A percentile compares a stretch with the other conserved stretches of the same genome.
These are phyloP conservation scores for Syngnathus acus DNA, from an alignment of 2,797 vertebrate genomes.

Conservation along the genomic window DNA sequence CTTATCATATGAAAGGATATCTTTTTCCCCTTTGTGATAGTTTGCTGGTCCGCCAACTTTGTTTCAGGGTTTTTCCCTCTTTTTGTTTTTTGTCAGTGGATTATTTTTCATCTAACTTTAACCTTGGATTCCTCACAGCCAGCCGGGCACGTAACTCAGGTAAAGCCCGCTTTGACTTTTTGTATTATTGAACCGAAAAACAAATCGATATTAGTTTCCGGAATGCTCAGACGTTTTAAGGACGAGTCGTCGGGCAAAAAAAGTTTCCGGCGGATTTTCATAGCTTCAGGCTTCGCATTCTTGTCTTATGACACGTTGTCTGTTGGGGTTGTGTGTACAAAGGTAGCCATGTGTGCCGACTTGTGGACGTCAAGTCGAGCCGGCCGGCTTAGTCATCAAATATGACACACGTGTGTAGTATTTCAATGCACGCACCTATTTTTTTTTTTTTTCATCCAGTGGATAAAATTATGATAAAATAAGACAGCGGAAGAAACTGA, in stretches of 20 bases:
- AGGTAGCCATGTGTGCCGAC: conserved; percentile 31
- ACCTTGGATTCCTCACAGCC: conserved; percentile 71
- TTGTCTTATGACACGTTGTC: conserved; percentile 25
- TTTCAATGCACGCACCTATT: conserved; percentile 31
- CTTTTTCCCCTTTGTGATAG: conserved; percentile 29
- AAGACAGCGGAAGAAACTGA: neutral
- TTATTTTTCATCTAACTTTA: conserved; percentile 50
- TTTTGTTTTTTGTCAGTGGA: conserved; percentile 36
- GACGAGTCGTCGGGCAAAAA: neutral
- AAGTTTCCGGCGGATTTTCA: conserved; percentile 8
- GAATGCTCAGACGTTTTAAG: neutral
- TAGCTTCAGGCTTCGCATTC: conserved; percentile 29
- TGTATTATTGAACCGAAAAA: neutral
- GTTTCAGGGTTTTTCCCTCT: conserved; percentile 10
- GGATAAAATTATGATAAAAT: neutral
- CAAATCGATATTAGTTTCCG: neutral
- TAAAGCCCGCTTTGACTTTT: conserved; percentile 35
- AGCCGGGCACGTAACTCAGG: conserved; percentile 67
- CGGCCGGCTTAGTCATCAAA: conserved; percentile 5
- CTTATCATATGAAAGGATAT: conserved; percentile 40
- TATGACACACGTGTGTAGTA: conserved; percentile 14
- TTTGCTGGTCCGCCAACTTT: conserved; percentile 32
- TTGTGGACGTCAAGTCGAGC: neutral
- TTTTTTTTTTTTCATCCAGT: conserved; percentile 19
- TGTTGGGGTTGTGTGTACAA: conserved; percentile 14